Evolutionary conservation across 2,797 vertebrate species (phyloP).

Genomic region (Cryptoprocta ferox): DNA sequence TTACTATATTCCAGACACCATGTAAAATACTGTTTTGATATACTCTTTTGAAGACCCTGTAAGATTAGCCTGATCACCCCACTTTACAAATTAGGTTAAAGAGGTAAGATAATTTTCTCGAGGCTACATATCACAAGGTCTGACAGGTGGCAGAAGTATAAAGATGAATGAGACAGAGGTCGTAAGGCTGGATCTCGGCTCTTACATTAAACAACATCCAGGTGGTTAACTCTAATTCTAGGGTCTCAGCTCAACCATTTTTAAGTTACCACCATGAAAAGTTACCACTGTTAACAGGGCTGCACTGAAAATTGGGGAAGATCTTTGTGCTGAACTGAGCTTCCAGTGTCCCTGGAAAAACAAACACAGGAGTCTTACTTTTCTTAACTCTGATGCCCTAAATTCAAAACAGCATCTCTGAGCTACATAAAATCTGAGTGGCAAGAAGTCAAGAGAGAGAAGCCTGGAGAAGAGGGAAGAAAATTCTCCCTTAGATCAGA

Average conservation of each 20-base stretch:
- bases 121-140: background rate
- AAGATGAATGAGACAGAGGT: background rate
- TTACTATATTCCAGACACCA: background rate
- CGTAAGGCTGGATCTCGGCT: background rate
- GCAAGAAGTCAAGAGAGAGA: background rate
- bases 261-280: background rate
- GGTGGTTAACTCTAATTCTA: background rate
- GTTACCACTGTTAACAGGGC: background rate
- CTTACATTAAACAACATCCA: constrained; percentile 9
- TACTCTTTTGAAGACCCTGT: background rate
- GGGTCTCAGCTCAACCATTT: background rate
- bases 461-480: background rate
- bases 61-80: background rate
- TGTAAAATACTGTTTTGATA: background rate
- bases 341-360: background rate
- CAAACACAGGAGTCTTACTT: background rate
- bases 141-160: background rate
- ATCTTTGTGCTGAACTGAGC: background rate
- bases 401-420: background rate
- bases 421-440: background rate
- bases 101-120: background rate
- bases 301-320: background rate
- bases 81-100: background rate
- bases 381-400: background rate
- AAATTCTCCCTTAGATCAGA: background rate